Conservation (phyloP, 2,888 invertebrate genomes). For the Netelia virgata region DNA sequence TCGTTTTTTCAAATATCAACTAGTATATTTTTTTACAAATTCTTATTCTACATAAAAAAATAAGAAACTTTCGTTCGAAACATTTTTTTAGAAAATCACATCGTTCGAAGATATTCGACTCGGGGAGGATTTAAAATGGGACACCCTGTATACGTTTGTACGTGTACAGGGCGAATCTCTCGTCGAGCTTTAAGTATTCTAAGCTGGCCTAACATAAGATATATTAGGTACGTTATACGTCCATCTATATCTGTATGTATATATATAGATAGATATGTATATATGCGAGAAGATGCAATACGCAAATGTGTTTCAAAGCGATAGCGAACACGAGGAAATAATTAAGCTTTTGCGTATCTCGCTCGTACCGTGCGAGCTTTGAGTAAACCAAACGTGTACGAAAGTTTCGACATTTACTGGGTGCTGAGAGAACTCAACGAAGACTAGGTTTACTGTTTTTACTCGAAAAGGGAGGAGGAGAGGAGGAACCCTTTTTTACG, state of each 20-base stretch:
- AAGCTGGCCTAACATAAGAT: neutral
- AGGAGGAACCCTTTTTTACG: neutral
- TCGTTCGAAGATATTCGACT: no score
- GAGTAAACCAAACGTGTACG: neutral
- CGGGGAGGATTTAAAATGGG: no score
- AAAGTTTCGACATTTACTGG: constrained; percentile 2
- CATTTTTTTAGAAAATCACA: no score
- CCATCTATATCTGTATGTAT: neutral
- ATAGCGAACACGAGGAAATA: constrained; percentile 15
- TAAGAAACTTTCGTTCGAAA: no score
- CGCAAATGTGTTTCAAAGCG: neutral
- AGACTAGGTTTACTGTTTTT: neutral
- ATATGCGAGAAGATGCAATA: neutral
- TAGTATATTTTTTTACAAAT: no score
- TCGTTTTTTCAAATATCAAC: no score
- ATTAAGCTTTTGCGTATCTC: constrained; percentile 21
- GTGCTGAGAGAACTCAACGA: neutral
- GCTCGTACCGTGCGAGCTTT: neutral
- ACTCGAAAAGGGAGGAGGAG: neutral
- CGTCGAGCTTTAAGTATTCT: neutral
- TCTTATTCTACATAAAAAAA: no score
- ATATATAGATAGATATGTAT: no score
- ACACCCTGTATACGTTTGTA: neutral
- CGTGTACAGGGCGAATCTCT: neutral
- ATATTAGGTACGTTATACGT: no score